Percentiles rank a stretch among this genome's conserved stretches.
phyloP scores from a whole-genome alignment of 2,888 invertebrate genomes.

The Halictus quadricinctus region DNA sequence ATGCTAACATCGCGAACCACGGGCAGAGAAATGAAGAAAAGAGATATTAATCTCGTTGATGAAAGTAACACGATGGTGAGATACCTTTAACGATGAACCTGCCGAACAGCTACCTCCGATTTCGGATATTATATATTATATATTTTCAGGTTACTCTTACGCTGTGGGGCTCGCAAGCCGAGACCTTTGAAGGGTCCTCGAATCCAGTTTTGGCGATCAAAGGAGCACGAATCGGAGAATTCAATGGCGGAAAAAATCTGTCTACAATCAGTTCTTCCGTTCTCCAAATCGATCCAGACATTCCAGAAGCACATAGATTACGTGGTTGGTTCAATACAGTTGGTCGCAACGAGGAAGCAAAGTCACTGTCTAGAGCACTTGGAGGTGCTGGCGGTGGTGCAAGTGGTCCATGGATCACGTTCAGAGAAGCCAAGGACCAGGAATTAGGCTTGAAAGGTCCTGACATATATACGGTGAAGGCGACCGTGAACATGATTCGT shows the following conservation, averaged over 20 bases:
- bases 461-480: conserved; percentile 92
- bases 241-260: conserved; percentile 90
- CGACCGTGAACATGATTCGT: conserved; percentile 90
- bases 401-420: conserved; percentile 88
- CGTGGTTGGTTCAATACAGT: conserved; percentile 96
- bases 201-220: conserved; percentile 94
- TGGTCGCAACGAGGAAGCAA: conserved; percentile 86
- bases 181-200: conserved; percentile 89
- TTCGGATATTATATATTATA: neutral
- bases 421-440: conserved; percentile 89
- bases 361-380: conserved; percentile 84
- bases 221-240: conserved; percentile 93
- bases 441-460: conserved; percentile 90
- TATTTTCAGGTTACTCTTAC: conserved; percentile 84
- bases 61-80: conserved; percentile 89
- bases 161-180: conserved; percentile 95
- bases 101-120: neutral
- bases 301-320: conserved; percentile 92
- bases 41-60: conserved; percentile 94
- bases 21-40: conserved; percentile 93
- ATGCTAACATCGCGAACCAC: conserved; percentile 89
- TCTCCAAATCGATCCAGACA: conserved; percentile 93
- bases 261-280: conserved; percentile 85
- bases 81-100: neutral
- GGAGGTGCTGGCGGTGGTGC: conserved; percentile 83